Base-by-base conservation (phyloP, 1,140 invertebrate species). In the Polypedilum pembai region DNA sequence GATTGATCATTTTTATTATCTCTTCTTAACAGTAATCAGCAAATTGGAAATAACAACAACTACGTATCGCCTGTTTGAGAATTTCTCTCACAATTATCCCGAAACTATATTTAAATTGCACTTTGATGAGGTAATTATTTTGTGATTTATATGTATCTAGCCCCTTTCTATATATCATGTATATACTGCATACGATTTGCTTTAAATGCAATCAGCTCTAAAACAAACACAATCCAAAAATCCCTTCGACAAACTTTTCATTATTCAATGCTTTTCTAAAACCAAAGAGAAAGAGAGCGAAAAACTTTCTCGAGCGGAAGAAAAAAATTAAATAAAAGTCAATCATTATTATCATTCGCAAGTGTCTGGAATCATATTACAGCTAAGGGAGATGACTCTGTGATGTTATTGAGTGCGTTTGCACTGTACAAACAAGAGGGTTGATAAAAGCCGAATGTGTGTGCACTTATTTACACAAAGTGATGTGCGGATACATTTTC, bases 51-150 rank as follows among this genome's bases (percentile, higher is more conserved):
- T 21, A 83, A 83, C 77, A 86, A 85, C 77, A 86, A 86, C 63
- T 88, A 86, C 78, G 87, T 88, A 75, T 87, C 86, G 75, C 87
- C 87, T 40, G 86, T 88, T 77, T 88, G 86, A 84, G 78, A 75
- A 76, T 76, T 69, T 69, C 65, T 69, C 65, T 18, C 65, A 20
- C 65, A 69, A 18, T 69, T 69, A 21, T 69, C 65, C 15, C 17
- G 65, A 69, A 69, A 69, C 20, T 69, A 69, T 21, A 69, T 69
- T 69, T 69, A 69, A 69, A 69, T 69, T 69, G 65, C 65, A 69
- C 17, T 69, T 69, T 69, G 65, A 69, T 69, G 65, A 69, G 65
- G 65, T 69, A 69, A 69, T 69, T 69, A 69, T 69, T 20, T 69
- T 18, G 65, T 21, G 18, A 69, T 69, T 56, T 69, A 69, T 69